These are phyloP conservation scores for Lepidurus packardi DNA, from an alignment of 1,140 invertebrate genomes.

Conservation along the genomic window DNA sequence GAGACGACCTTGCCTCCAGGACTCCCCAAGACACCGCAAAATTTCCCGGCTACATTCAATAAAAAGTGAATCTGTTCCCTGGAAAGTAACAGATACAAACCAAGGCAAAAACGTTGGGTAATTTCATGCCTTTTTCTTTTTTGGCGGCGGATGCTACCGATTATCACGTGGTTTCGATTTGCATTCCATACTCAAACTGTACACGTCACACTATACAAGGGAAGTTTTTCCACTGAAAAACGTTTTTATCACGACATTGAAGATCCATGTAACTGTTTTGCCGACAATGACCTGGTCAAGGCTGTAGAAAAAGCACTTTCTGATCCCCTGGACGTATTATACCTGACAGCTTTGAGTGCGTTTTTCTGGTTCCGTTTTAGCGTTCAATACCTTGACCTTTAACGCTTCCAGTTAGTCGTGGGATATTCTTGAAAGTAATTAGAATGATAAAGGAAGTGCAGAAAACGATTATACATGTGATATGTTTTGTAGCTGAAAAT, in stretches of 20 bases:
- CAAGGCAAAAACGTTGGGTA: not conserved
- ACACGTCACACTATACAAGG: not conserved
- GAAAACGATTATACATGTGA: too few relatives aligned
- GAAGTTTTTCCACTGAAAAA: not conserved
- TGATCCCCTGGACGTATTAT: not conserved
- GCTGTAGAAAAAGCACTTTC: not conserved
- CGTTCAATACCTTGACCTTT: too few relatives aligned
- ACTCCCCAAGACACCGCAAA: not conserved
- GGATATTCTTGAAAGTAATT: too few relatives aligned
- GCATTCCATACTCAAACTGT: too few relatives aligned
- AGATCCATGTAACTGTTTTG: not conserved
- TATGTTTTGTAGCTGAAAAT: too few relatives aligned
- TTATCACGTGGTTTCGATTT: too few relatives aligned
- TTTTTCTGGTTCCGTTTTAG: too few relatives aligned
- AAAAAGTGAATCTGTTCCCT: not conserved
- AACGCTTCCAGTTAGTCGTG: too few relatives aligned
- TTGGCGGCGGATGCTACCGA: too few relatives aligned
- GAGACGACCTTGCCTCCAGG: not conserved
- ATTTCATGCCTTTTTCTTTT: not conserved
- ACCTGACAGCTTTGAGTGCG: too few relatives aligned
- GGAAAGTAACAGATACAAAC: not conserved
- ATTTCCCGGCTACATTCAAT: not conserved
- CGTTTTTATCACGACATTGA: not conserved
- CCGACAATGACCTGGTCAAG: constrained; percentile 16
- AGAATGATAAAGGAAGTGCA: too few relatives aligned